Conservation (phyloP, 2,888 invertebrate species). For the Diogma glabrata region DNA sequence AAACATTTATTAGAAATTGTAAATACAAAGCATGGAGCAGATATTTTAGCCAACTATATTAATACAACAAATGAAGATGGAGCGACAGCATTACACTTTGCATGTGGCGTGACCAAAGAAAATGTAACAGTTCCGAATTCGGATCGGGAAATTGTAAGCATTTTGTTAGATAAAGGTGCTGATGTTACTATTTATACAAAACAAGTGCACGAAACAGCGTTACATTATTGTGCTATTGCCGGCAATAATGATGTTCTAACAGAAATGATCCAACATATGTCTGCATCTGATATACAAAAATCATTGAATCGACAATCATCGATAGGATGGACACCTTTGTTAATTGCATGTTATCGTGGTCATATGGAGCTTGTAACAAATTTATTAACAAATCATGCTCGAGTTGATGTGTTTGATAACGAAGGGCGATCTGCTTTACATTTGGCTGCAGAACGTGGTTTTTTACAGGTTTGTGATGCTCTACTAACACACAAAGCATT, state of each 20-base stretch:
- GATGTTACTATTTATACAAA: conserved; percentile 77
- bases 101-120: conserved; percentile 76
- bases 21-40: conserved; percentile 60
- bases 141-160: conserved; percentile 77
- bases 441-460: conserved; percentile 89
- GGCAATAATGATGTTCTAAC: conserved; percentile 92
- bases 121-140: conserved; percentile 62
- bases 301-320: conserved; percentile 90
- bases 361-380: conserved; percentile 89
- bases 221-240: conserved; percentile 89
- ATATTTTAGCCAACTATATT: conserved; percentile 71
- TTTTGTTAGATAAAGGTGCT: conserved; percentile 82
- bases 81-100: conserved; percentile 88
- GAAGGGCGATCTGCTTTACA: conserved; percentile 93
- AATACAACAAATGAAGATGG: conserved; percentile 85
- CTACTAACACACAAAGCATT: conserved; percentile 93
- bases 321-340: conserved; percentile 92
- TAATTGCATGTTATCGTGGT: conserved; percentile 92
- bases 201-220: conserved; percentile 82
- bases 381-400: conserved; percentile 83
- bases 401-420: conserved; percentile 97
- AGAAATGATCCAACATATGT: conserved; percentile 89
- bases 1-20: conserved; percentile 75
- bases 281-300: conserved; percentile 79
- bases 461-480: conserved; percentile 77